Conservation (phyloP, 2,888 invertebrate genomes). For the Andricus curvator region DNA sequence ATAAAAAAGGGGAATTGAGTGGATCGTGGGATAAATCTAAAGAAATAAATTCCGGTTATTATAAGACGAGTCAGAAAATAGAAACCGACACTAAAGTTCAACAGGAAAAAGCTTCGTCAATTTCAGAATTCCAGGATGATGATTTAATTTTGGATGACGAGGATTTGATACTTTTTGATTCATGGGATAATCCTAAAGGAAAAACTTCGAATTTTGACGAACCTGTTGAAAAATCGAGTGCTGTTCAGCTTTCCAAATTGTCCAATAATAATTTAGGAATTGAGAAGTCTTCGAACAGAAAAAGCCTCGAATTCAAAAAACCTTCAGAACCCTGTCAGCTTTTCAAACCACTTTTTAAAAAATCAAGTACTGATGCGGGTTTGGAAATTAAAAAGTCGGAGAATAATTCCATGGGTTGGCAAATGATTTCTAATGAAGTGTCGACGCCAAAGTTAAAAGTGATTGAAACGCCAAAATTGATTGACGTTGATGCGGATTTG, state of each 20-base stretch:
- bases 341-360: not conserved
- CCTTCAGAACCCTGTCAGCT: not conserved
- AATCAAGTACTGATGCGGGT: not conserved
- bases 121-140: not conserved
- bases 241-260: not conserved
- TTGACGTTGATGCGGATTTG: not conserved
- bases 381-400: not conserved
- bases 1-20: not conserved
- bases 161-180: slow-evolving; percentile 1
- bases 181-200: not conserved
- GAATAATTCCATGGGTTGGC: not conserved
- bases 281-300: not conserved
- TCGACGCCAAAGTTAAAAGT: not conserved
- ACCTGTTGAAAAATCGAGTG: not conserved
- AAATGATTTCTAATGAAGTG: not conserved
- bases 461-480: no score
- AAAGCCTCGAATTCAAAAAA: not conserved
- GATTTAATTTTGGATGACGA: slow-evolving; percentile 8
- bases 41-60: not conserved
- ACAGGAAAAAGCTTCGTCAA: not conserved
- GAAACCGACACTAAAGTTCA: not conserved
- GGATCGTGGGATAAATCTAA: not conserved
- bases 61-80: not conserved
- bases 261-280: not conserved
- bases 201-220: not conserved